These are phyloP conservation scores for Rostratula benghalensis DNA, from an alignment of 2,113 vertebrate species.

Conservation along the genomic window DNA sequence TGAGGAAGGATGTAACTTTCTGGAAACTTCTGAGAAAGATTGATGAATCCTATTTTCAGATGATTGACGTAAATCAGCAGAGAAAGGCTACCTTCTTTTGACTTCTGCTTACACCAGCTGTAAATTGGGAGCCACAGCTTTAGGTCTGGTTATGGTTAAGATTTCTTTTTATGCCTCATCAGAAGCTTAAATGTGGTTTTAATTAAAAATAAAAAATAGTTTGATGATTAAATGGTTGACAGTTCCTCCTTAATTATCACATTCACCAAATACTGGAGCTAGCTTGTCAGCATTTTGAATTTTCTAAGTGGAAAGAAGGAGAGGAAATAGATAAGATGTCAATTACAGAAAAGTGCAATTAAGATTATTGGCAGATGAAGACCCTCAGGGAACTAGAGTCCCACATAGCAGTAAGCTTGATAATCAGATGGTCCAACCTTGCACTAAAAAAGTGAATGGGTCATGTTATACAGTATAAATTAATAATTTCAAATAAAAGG, in stretches of 20 bases:
- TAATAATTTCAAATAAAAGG: neutral
- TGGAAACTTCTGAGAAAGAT: neutral
- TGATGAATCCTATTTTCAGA: neutral
- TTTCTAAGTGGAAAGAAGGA: constrained; percentile 36
- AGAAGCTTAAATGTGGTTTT: neutral
- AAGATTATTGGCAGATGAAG: constrained; percentile 59
- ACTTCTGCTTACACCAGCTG: neutral
- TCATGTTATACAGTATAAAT: neutral
- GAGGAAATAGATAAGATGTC: constrained; percentile 42
- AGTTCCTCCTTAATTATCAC: constrained; percentile 27
- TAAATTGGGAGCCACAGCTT: neutral
- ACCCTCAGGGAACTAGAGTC: neutral
- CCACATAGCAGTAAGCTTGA: neutral
- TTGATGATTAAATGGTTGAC: neutral
- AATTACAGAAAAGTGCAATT: constrained; percentile 51
- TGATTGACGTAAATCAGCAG: neutral
- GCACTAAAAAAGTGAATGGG: neutral
- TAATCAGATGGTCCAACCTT: constrained; percentile 42
- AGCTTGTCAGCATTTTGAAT: constrained; percentile 10
- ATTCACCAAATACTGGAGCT: neutral
- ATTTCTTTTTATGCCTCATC: neutral
- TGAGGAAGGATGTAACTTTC: neutral
- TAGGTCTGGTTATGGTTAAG: neutral
- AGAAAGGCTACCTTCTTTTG: neutral
- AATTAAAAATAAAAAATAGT: neutral